Base-by-base conservation (phyloP, 2,888 invertebrate genomes). In the Crioceris asparagi region DNA sequence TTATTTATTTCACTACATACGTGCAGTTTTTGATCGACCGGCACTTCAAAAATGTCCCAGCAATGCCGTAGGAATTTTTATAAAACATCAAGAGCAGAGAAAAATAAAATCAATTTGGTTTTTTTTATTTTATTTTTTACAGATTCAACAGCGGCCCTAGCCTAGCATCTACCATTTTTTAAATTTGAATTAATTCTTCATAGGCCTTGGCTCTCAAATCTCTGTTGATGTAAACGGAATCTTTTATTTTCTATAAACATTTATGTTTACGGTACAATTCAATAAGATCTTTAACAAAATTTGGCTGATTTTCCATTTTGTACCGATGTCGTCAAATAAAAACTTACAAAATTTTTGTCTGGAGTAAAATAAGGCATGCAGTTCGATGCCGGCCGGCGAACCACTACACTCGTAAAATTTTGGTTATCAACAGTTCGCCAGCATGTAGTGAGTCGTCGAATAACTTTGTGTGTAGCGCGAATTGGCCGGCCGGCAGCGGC, bases 251-350 rank as follows among this genome's bases (percentile, higher is more conserved):
- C 25, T 12, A 25, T 12, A 25, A 25, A 25, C 3, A 25, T 11
- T 25, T 25, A 3, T 25, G 25, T 25, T 12, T 25, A 25, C 12
- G 25, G 3, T 25, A 25, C n/a, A 25, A 11, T 25, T 25, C 25
- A 25, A 25, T 25, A 12, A 25, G 6, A 11, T 25, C 25, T 12
- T 25, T 25, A 25, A 4, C 12, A 25, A 25, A 25, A 25, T 12
- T 25, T 11, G 25, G 25, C 12, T 25, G 25, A 12, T 25, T 25
- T n/a, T n/a, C 25, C 25, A 25, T 25, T 25, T 25, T 25, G 25
- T n/a, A n/a, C n/a, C n/a, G 11, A 12, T 25, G 25, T 11, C 12
- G n/a, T 25, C 12, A 12, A 25, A n/a, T 25, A 25, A 11, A 11
- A 25, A 25, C 12, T 12, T 25, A 12, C 25, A 25, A 25, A 25